Percentiles rank a stretch among this genome's conserved stretches.
Evolutionary conservation across 1,140 invertebrate species (phyloP).

Genomic region (Drosophila persimilis): DNA sequence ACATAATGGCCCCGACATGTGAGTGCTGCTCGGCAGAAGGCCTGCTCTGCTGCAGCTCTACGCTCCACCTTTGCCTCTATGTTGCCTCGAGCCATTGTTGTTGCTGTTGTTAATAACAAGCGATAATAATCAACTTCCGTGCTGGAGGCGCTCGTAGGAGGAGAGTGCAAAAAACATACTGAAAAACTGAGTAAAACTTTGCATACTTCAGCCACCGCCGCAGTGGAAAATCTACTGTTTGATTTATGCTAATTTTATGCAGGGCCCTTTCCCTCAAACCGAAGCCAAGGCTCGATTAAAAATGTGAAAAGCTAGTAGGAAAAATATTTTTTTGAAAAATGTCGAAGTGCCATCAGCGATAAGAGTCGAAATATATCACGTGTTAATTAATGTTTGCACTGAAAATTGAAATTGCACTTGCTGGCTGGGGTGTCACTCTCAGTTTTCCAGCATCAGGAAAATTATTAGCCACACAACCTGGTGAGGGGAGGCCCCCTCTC

Average conservation of each 20-base stretch:
- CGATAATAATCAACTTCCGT: constrained; percentile 82
- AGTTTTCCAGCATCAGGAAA: constrained; percentile 34
- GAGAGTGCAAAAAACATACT: constrained; percentile 6
- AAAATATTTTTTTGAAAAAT: constrained; percentile 61
- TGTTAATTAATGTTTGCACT: constrained; percentile 74
- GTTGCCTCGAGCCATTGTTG: constrained; percentile 27
- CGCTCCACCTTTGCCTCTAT: neutral
- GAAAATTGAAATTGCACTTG: constrained; percentile 61
- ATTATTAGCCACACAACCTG: constrained; percentile 5
- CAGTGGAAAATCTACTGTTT: constrained; percentile 33
- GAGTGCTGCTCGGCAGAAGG: neutral
- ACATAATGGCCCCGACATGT: constrained; percentile 62
- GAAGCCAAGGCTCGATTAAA: neutral
- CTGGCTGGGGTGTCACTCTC: neutral
- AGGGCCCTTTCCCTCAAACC: neutral
- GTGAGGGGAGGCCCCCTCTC: neutral
- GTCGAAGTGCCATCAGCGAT: constrained; percentile 62
- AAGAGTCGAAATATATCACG: constrained; percentile 68
- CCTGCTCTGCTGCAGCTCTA: neutral
- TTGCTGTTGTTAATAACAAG: constrained; percentile 80
- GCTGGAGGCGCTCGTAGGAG: constrained; percentile 49
- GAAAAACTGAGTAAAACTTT: constrained; percentile 53
- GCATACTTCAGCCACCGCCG: constrained; percentile 57
- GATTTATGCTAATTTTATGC: constrained; percentile 78
- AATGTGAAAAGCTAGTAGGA: constrained; percentile 6